A percentile compares a stretch with the other conserved stretches of the same genome.
These are phyloP conservation scores for Macquaria ambigua DNA, from an alignment of 2,113 vertebrate genomes.

Conservation along the genomic window DNA sequence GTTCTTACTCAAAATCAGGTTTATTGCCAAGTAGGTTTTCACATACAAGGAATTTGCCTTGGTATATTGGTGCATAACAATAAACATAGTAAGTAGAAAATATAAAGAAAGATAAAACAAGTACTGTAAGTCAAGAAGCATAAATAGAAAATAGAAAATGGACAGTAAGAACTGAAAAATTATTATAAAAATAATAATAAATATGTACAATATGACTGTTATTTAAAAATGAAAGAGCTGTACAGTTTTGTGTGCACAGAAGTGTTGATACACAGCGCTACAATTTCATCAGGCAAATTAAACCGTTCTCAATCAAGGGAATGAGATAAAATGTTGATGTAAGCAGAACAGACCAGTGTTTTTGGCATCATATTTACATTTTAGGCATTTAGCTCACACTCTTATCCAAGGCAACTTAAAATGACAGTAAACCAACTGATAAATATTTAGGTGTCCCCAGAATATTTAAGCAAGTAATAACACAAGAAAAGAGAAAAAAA, in stretches of 20 bases:
- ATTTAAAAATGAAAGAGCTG: too few species aligned
- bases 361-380: background rate
- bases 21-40: too few species aligned
- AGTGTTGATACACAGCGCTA: background rate
- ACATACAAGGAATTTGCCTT: too few species aligned
- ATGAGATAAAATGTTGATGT: background rate
- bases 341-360: background rate
- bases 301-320: background rate
- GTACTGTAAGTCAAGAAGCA: too few species aligned
- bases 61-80: too few species aligned
- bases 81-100: too few species aligned
- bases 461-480: background rate
- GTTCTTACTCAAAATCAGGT: background rate
- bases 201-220: too few species aligned
- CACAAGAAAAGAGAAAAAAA: background rate
- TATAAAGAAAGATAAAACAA: too few species aligned
- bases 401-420: background rate
- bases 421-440: background rate
- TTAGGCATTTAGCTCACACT: background rate
- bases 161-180: too few species aligned
- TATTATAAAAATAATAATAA: too few species aligned
- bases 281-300: background rate
- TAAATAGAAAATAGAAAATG: too few species aligned
- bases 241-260: background rate
- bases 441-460: background rate